Evolutionary conservation across 2,888 invertebrate species (phyloP), one percentile per base, ranked within the genome.

Genomic region (Thymelicus sylvestris): DNA sequence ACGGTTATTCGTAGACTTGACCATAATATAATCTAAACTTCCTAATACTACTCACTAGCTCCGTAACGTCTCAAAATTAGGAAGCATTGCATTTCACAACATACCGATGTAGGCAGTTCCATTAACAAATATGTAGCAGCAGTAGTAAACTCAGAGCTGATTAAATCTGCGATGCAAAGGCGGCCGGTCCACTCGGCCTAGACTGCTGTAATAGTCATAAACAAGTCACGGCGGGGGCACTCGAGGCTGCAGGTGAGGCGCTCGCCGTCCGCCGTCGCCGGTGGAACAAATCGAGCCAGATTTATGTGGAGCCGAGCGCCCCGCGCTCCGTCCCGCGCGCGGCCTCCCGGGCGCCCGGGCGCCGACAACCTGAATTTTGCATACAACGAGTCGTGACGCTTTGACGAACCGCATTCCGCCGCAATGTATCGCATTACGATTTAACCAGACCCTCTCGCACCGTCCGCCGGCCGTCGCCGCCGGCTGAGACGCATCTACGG

Each of bases 391-490:
- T 63, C 57, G 63, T 52, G 68, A 44, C 59, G 48, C 69, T 64
- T 64, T 69, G 63, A 63, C 64, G 64, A 64, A 69, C 69, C 69
- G 64, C 68, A 64, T 64, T 69, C 64, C 47, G 52, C 44, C 38
- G 64, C 59, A 59, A 63, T 59, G 69, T 59, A 69, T 69, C 69
- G 64, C 69, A 64, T 69, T 64, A 69, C 64, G 57, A 41, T 55
- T 64, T 64, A 38, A 64, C 59, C 59, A 48, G 64, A 63, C 64
- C 63, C 44, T 12, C 10, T 1, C 10, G 44, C 8, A 41, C 44
- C 12, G 31, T 12, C 3, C 44, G 44, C 12, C 44, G 44, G 44
- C 4, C 12, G 12, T 2, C 12, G 44, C 10, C 4, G 44, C 10
- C 3, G 8, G 1, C 12, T 12, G 8, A 12, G 5, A 31, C 31